Evolutionary conservation across 2,888 invertebrate species (phyloP), one percentile per base, ranked within the genome.

Genomic region (Oeneis ivallda): DNA sequence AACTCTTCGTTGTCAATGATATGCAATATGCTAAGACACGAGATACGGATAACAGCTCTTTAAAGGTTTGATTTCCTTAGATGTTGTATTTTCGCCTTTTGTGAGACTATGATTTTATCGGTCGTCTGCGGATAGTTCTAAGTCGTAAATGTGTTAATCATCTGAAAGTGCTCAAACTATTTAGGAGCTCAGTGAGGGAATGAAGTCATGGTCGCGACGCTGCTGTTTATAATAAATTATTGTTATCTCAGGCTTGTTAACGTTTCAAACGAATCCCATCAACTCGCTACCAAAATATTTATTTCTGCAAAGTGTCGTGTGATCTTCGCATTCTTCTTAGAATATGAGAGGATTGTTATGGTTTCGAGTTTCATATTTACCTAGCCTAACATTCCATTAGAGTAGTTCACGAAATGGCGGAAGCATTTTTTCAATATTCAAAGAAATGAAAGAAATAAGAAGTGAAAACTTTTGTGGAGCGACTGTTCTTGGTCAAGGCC

Each of bases 121-220:
- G 47, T 9, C 9, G 17, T 47, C 54, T 47, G 15, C n/a, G 43
- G 0, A 53, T n/a, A 52, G 34, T 17, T 47, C 47, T 62, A 54
- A 63, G 49, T 66, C 65, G 67, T 74, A 70, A 73, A 70, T 66
- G 50, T 58, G 39, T 66, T 70, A 67, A 71, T 70, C 62, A 71
- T 70, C 68, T 71, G 39, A 59, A 67, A 68, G 67, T 68, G 64
- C 59, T 63, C 45, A 68, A 64, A 72, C 63, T 74, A 71, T 72
- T 75, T 70, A 70, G 63, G 71, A 74, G 71, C 76, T 75, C 74
- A 75, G 73, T 74, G 70, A 69, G 68, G 64, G 74, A 74, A 76
- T 77, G 76, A 75, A 79, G 79, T 80, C 78, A 79, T 62, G 80
- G 74, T 69, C 75, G 73, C 71, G 66, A 71, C 71, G 66, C 71